Evolutionary conservation across 2,797 vertebrate genomes (phyloP), one percentile per base, ranked within the genome.

Genomic region (Hybognathus amarus): DNA sequence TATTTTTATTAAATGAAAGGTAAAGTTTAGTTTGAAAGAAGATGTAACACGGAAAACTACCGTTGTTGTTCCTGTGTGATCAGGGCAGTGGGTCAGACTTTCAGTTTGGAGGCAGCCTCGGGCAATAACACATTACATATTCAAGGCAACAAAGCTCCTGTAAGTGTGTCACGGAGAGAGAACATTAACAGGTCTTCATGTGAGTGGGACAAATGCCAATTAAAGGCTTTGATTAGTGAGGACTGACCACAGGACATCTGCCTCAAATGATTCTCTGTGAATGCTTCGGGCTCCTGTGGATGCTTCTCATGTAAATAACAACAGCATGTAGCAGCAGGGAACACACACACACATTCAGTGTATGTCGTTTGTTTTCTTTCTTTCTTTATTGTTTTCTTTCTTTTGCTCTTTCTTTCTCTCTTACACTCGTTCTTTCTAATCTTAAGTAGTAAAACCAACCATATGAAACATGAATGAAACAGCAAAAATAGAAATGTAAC

Each of bases 281-380:
- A 90, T 87, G 79, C 84, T 30, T 67, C 82, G 70, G 47, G 59
- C 83, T 90, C 80, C 70, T 83, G 75, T 70, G 80, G 87, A 88
- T 86, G 77, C 83, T 92, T 91, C 90, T 90, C 84, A 93, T 93
- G 91, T 90, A 92, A 93, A 94, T 90, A 80, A 66, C 71, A 82
- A 84, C 88, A 87, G 87, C 85, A 88, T 88, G 88, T 85, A 88
- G 75, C 77, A 89, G 86, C 79, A 47, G 80, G 86, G 80, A 79
- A 79, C 63, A 88, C 75, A 86, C 63, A 85, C 59, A 79, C 40
- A 71, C 79, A 87, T 91, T 84, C 36, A 10, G 2, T 86, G 45
- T 76, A 73, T 77, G 27, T 75, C 54, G 38, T 47, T 42, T 56
- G 8, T 66, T 36, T 75, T 22, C 18, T 38, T 38, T 40, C 36